phyloP scores from a whole-genome alignment of 2,113 vertebrate genomes.

The Brachyhypopomus occidentalis region DNA sequence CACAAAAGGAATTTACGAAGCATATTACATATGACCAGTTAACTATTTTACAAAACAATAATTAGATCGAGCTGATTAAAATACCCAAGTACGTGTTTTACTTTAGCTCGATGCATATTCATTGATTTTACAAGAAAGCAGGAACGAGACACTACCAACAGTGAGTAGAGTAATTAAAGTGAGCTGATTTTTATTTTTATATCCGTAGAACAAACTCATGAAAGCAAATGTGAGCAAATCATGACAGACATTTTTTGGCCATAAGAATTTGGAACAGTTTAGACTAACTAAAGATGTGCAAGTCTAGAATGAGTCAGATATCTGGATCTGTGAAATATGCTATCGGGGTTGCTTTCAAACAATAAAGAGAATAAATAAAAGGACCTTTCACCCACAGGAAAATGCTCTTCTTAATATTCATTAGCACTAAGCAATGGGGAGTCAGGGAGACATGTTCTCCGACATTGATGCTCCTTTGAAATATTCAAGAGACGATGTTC shows the following conservation, averaged over 20 bases:
- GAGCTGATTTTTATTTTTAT: background rate
- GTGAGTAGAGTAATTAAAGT: background rate
- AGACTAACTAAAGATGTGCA: conserved; percentile 37
- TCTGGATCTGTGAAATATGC: conserved; percentile 29
- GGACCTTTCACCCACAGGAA: conserved; percentile 61
- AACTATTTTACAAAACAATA: background rate
- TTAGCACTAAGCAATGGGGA: conserved; percentile 60
- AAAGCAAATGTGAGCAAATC: background rate
- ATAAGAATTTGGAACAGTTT: background rate
- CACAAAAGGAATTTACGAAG: conserved; percentile 9
- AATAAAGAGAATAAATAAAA: conserved; percentile 70
- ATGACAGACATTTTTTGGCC: conserved; percentile 22
- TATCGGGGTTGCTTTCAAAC: conserved; percentile 55
- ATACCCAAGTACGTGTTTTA: background rate
- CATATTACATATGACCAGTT: background rate
- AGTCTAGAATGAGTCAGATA: conserved; percentile 42
- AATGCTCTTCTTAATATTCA: conserved; percentile 69
- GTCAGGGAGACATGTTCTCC: conserved; percentile 57
- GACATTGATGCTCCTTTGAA: conserved; percentile 60
- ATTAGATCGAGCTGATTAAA: background rate
- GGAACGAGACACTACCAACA: too few relatives aligned
- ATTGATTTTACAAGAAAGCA: too few relatives aligned
- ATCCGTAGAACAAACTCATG: background rate
- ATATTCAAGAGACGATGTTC: conserved; percentile 64
- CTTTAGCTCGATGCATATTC: background rate